Evolutionary conservation across 1,140 invertebrate genomes (phyloP).

Genomic region (Euura lappo): DNA sequence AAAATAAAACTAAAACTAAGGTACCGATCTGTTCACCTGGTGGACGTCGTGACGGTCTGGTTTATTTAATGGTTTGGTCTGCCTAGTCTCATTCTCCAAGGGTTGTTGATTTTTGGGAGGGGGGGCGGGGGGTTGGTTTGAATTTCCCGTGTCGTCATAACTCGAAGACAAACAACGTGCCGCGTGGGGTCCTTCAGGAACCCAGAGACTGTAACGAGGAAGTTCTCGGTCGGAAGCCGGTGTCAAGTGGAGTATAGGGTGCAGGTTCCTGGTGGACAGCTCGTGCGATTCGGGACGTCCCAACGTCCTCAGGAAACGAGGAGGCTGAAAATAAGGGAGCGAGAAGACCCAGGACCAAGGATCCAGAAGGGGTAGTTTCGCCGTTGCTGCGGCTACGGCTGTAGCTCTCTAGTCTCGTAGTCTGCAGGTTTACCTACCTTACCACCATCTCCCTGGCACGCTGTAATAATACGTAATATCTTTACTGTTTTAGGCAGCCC

Average conservation of each 20-base stretch:
- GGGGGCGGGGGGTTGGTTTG: no score
- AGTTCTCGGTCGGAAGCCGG: neutral
- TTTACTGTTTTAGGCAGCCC: conserved; percentile 56
- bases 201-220: no score
- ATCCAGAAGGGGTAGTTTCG: neutral
- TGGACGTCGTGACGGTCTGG: no score
- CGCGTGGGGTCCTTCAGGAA: neutral
- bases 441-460: conserved; percentile 34
- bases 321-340: neutral
- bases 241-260: neutral
- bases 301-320: neutral
- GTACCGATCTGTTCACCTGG: no score
- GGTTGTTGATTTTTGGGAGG: no score
- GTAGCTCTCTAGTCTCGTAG: conserved; percentile 17
- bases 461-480: conserved; percentile 58
- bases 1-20: no score
- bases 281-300: neutral
- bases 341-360: conserved; percentile 12
- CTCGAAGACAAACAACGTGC: neutral
- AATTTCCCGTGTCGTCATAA: neutral
- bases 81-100: no score
- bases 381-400: neutral
- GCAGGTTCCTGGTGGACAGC: neutral
- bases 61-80: no score
- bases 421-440: neutral